These are phyloP conservation scores for Habropoda laboriosa DNA, from an alignment of 1,140 invertebrate genomes.

Conservation along the genomic window DNA sequence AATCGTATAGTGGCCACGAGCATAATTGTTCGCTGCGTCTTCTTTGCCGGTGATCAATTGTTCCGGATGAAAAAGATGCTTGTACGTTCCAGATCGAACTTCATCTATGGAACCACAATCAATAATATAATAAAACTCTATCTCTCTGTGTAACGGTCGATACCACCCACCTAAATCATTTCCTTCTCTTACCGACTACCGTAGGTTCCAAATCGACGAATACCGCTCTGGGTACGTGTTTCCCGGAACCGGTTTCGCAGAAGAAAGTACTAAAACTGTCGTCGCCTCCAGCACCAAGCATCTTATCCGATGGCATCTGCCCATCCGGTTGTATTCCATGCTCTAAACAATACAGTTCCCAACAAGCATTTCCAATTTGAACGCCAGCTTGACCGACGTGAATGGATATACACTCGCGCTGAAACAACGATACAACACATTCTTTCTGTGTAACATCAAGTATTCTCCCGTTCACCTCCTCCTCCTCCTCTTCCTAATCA, in stretches of 20 bases:
- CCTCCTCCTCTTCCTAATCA: too few relatives aligned
- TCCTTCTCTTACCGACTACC: conserved; percentile 62
- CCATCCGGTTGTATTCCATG: conserved; percentile 95
- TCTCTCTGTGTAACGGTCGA: too few relatives aligned
- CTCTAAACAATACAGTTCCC: conserved; percentile 93
- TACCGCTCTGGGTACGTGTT: conserved; percentile 61
- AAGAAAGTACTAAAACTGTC: conserved; percentile 85
- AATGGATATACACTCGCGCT: conserved; percentile 85
- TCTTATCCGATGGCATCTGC: conserved; percentile 74
- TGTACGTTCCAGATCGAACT: conserved; percentile 82
- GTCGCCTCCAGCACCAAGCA: conserved; percentile 62
- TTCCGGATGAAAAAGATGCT: conserved; percentile 84
- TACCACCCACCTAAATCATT: too few relatives aligned
- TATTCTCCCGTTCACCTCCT: not conserved
- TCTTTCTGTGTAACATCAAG: not conserved
- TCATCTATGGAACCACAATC: conserved; percentile 45
- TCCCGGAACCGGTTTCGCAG: conserved; percentile 80
- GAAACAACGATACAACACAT: conserved; percentile 34
- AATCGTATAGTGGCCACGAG: conserved; percentile 77
- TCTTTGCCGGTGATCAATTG: conserved; percentile 85
- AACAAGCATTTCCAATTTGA: conserved; percentile 89
- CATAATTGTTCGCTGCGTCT: conserved; percentile 87
- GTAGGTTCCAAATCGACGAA: conserved; percentile 66
- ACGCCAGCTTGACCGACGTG: conserved; percentile 89
- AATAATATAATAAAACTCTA: too few relatives aligned